Conservation (phyloP, 2,888 invertebrate genomes). For the Germaria angustata region DNA sequence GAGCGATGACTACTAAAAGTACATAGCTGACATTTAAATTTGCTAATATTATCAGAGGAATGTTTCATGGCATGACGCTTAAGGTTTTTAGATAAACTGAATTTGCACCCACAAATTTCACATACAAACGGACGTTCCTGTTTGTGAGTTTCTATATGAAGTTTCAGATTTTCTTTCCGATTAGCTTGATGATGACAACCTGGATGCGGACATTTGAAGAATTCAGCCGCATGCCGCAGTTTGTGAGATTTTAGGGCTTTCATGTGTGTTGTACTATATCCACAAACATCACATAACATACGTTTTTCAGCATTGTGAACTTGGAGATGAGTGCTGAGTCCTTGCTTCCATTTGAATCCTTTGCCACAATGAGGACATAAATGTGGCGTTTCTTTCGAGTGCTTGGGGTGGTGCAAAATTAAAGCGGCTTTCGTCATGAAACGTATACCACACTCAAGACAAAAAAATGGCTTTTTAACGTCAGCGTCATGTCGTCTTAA, state of each 20-base stretch:
- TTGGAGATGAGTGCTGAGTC: slow-evolving; percentile 82
- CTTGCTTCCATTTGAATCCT: slow-evolving; percentile 83
- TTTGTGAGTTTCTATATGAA: slow-evolving; percentile 82
- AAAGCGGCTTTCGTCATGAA: slow-evolving; percentile 81
- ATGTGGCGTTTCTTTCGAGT: slow-evolving; percentile 81
- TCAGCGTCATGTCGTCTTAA: slow-evolving; percentile 78
- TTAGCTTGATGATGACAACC: slow-evolving; percentile 81
- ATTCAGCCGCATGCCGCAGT: slow-evolving; percentile 81
- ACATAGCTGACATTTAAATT: slow-evolving; percentile 80
- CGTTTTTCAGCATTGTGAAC: slow-evolving; percentile 81
- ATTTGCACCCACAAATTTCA: slow-evolving; percentile 82
- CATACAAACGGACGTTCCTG: slow-evolving; percentile 82
- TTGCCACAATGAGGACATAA: slow-evolving; percentile 81
- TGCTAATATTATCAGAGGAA: slow-evolving; percentile 73
- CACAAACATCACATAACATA: slow-evolving; percentile 82
- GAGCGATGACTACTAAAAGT: slow-evolving; percentile 80
- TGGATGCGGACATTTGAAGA: slow-evolving; percentile 80
- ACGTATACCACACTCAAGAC: slow-evolving; percentile 80
- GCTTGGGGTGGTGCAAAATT: slow-evolving; percentile 81
- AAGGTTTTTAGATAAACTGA: slow-evolving; percentile 82
- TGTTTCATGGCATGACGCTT: slow-evolving; percentile 77
- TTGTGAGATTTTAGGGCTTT: slow-evolving; percentile 82
- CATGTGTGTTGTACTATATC: slow-evolving; percentile 82
- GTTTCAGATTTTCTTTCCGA: slow-evolving; percentile 82
- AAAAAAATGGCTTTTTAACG: slow-evolving; percentile 81